Evolutionary conservation across 2,888 invertebrate species (phyloP), one percentile per base, ranked within the genome.

Genomic region (Anaspis maculata): DNA sequence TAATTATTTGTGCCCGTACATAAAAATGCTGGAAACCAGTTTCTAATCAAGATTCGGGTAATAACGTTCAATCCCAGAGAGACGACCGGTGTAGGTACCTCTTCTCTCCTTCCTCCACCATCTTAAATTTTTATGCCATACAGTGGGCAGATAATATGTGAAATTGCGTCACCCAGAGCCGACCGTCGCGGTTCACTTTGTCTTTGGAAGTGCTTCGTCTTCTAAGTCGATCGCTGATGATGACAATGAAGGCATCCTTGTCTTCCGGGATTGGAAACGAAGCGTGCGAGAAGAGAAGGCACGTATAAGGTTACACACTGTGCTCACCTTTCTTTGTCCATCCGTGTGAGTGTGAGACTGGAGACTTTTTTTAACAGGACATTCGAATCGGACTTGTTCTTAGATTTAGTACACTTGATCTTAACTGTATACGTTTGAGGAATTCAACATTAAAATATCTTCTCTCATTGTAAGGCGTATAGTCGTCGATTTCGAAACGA

Each of bases 21-120:
- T 37, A 37, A 37, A 41, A 39, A 39, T 35, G 40, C 32, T 27
- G 35, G 26, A 47, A 56, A 56, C 56, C 52, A 46, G 56, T 56
- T 56, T 45, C 44, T 52, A 54, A 56, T 56, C 52, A 50, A 50
- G 49, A 46, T 52, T 53, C 45, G 45, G 44, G 51, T 51, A 50
- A 52, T 52, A 48, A 52, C 41, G 46, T 47, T 50, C 44, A 38
- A 41, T 41, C 35, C n/a, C 35, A 29, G 26, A 25, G 36, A 31
- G 39, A 38, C 37, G 34, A 30, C 34, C 41, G 34, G 42, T 45
- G 45, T 40, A 41, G n/a, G n/a, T n/a, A n/a, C n/a, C n/a, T n/a
- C n/a, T n/a, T n/a, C n/a, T n/a, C n/a, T n/a, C n/a, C n/a, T n/a
- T n/a, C n/a, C n/a, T n/a, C n/a, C n/a, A n/a, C n/a, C 40, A 32